Evolutionary conservation across 2,888 invertebrate genomes (phyloP).

Genomic region (Eudemis profundana): DNA sequence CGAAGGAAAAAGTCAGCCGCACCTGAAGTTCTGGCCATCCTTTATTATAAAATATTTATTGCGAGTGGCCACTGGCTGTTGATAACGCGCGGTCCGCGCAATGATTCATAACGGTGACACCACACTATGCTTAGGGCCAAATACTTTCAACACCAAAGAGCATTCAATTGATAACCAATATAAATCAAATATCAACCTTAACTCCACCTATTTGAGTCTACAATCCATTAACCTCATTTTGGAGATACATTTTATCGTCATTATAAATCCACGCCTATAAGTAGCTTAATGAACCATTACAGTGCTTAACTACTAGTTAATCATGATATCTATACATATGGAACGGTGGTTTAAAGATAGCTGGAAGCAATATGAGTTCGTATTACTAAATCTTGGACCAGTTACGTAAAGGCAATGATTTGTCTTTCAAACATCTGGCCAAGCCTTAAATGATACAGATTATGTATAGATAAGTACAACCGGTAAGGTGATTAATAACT

Average conservation of each 20-base stretch:
- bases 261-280: neutral
- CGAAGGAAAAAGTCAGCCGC: too few relatives aligned
- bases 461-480: slow-evolving; percentile 10
- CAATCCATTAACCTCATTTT: neutral
- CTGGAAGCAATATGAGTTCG: slow-evolving; percentile 33
- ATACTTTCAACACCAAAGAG: neutral
- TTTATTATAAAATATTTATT: neutral
- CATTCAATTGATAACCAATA: neutral
- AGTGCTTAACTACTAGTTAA: slow-evolving; percentile 30
- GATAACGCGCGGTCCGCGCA: slow-evolving; percentile 1
- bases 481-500: too few relatives aligned
- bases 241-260: neutral
- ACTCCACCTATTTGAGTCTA: neutral
- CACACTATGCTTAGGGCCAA: slow-evolving; percentile 23
- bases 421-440: slow-evolving; percentile 20
- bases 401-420: slow-evolving; percentile 17
- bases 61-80: neutral
- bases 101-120: slow-evolving; percentile 31
- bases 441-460: slow-evolving; percentile 19
- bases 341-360: slow-evolving; percentile 15
- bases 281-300: slow-evolving; percentile 23
- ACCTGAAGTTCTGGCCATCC: too few relatives aligned
- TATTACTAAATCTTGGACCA: slow-evolving; percentile 6
- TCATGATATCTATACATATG: slow-evolving; percentile 20
- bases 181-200: slow-evolving; percentile 3